phyloP scores from a whole-genome alignment of 2,888 invertebrate species.

The Platycnemis pennipes region DNA sequence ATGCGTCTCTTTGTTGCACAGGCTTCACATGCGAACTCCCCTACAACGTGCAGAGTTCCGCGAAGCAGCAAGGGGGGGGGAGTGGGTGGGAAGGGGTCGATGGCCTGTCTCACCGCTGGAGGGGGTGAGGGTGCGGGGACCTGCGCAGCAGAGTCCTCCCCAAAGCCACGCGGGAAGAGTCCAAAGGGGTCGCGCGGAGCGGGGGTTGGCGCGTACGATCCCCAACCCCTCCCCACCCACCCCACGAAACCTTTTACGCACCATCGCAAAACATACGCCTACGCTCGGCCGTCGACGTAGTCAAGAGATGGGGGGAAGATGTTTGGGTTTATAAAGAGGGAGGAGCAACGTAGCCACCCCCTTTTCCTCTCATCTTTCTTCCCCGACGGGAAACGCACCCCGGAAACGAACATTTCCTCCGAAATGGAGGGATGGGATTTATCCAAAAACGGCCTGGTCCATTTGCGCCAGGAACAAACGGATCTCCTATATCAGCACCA shows the following conservation, averaged over 20 bases:
- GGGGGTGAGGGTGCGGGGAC: background rate
- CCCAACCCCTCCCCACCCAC: no score
- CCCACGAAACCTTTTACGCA: no score
- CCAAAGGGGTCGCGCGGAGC: background rate
- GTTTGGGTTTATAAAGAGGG: no score
- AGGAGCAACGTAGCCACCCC: background rate
- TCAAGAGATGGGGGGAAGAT: no score
- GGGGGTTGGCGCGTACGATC: background rate
- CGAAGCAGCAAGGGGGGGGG: background rate
- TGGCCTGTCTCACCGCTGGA: background rate
- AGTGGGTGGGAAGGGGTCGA: background rate
- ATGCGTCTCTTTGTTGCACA: no score
- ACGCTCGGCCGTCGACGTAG: background rate
- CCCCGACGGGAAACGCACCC: background rate
- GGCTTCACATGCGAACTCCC: background rate
- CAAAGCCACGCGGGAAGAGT: background rate
- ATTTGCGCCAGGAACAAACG: background rate
- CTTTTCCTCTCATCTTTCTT: no score
- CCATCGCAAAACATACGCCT: background rate
- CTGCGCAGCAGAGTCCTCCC: background rate
- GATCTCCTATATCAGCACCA: background rate
- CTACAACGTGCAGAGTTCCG: background rate
- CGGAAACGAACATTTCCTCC: background rate
- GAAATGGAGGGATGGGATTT: background rate
- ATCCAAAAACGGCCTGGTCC: background rate